Percentiles rank a stretch among this genome's conserved stretches.
These are phyloP conservation scores for Amazona vittata DNA, from an alignment of 2,113 vertebrate species.

Conservation along the genomic window DNA sequence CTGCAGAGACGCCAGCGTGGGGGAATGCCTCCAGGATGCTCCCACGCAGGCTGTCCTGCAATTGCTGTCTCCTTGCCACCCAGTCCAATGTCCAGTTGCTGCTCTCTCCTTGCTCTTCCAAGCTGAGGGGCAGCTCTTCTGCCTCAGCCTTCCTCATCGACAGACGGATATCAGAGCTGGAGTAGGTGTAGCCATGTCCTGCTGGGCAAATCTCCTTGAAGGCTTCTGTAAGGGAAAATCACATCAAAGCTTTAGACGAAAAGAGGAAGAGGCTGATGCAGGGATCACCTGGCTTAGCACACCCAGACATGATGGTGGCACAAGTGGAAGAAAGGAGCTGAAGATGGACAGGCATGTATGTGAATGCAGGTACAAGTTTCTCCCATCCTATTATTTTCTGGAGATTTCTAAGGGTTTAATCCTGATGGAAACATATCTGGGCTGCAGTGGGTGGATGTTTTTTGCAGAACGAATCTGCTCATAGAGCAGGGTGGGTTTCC, in stretches of 20 bases:
- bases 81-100: not conserved
- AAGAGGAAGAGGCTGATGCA: not conserved
- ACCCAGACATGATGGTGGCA: not conserved
- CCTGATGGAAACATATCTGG: not conserved
- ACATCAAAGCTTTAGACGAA: not conserved
- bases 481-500: not conserved
- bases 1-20: not conserved
- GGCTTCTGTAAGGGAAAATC: conserved; percentile 73
- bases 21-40: conserved; percentile 25
- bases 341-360: not conserved
- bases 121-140: conserved; percentile 79
- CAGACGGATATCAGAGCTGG: conserved; percentile 82
- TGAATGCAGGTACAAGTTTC: not conserved
- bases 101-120: conserved; percentile 54
- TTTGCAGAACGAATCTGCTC: not conserved
- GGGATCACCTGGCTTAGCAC: not conserved
- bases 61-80: conserved; percentile 49
- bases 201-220: conserved; percentile 97
- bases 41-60: conserved; percentile 38
- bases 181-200: conserved; percentile 94
- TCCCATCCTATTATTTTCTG: not conserved
- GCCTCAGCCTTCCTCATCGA: conserved; percentile 86
- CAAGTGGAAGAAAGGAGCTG: not conserved
- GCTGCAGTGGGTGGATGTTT: not conserved
- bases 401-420: not conserved